These are phyloP conservation scores for Choristoneura rosaceana DNA, from an alignment of 2,888 invertebrate species.

Conservation along the genomic window DNA sequence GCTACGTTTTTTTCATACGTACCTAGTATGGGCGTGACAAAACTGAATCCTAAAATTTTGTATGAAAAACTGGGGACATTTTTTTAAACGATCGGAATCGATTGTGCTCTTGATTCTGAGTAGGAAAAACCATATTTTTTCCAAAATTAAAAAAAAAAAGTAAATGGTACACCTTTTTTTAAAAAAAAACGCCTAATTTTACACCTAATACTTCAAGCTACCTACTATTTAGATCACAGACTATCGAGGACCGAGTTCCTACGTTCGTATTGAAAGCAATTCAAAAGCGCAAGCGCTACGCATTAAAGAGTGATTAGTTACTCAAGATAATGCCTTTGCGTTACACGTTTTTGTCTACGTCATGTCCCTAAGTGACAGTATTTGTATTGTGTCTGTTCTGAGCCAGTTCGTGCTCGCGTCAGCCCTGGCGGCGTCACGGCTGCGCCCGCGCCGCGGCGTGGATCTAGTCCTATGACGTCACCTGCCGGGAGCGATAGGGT, in stretches of 20 bases:
- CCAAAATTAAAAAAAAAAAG: no score
- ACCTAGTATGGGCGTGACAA: no score
- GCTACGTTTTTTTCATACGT: no score
- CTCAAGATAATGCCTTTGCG: conserved; percentile 5
- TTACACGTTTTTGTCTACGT: conserved; percentile 9
- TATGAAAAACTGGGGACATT: no score
- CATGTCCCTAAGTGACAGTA: conserved; percentile 7
- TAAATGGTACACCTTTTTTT: no score
- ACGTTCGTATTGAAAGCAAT: background rate
- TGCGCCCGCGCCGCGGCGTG: background rate
- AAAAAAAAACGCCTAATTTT: no score
- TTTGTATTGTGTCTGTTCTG: conserved; percentile 4
- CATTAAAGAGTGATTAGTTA: background rate
- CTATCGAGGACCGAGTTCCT: background rate
- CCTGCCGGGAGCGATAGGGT: background rate
- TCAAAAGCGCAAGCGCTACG: background rate
- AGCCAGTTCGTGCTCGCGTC: conserved; percentile 8
- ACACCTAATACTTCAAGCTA: no score
- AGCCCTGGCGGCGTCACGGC: conserved; percentile 22
- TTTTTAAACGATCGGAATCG: no score
- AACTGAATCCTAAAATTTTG: no score
- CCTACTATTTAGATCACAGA: no score
- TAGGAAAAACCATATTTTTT: no score
- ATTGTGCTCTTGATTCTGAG: no score
- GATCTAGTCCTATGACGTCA: conserved; percentile 8